Percentiles rank a stretch among this genome's conserved stretches.
phyloP scores from a whole-genome alignment of 2,113 vertebrate genomes.

The Ictidomys tridecemlineatus region DNA sequence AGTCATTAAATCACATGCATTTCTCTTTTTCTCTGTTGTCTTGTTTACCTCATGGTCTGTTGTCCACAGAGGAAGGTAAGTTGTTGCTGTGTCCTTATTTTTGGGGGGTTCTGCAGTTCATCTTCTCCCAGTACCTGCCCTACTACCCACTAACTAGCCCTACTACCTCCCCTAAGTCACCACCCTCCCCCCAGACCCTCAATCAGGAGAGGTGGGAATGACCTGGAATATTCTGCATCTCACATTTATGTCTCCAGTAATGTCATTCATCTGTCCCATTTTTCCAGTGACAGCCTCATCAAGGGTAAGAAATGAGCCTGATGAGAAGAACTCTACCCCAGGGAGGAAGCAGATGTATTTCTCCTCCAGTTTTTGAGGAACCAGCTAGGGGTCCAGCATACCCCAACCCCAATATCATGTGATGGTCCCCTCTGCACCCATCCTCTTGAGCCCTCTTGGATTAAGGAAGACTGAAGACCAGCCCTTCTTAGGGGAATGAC shows the following conservation, averaged over 20 bases:
- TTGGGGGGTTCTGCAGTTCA: background rate
- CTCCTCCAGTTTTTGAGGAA: conserved; percentile 30
- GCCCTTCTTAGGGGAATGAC: background rate
- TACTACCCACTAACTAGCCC: too few relatives aligned
- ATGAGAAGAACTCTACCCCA: background rate
- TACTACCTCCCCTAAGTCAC: background rate
- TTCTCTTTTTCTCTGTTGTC: background rate
- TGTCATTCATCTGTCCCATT: background rate
- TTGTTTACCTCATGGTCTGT: background rate
- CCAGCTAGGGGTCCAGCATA: background rate
- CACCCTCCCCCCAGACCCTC: background rate
- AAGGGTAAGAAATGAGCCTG: conserved; percentile 89
- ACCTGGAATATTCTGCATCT: background rate
- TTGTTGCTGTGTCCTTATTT: background rate
- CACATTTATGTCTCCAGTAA: background rate
- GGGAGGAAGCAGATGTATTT: conserved; percentile 14
- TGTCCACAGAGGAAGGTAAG: conserved; percentile 89
- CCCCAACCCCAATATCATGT: background rate
- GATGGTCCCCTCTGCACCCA: background rate
- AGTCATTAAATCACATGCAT: conserved; percentile 14
- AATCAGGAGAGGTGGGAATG: background rate
- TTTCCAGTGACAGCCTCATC: conserved; percentile 88
- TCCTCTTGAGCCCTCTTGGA: background rate
- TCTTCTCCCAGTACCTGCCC: background rate
- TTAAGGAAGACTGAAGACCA: conserved; percentile 51